Percentiles rank a stretch among this genome's conserved stretches.
Evolutionary conservation across 1,140 invertebrate species (phyloP).

Genomic region (Steinernema khuongi): DNA sequence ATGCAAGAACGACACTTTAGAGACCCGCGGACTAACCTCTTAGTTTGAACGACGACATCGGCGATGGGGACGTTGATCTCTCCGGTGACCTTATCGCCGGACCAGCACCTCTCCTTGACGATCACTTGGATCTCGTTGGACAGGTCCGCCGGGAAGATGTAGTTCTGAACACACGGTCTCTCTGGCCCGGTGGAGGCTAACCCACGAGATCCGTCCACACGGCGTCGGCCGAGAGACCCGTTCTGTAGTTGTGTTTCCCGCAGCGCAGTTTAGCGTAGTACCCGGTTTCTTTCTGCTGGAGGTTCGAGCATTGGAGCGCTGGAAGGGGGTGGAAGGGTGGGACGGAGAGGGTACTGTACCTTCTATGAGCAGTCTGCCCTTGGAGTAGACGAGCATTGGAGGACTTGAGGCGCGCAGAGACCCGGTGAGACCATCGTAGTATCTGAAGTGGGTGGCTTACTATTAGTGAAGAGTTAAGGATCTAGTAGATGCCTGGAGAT

Average conservation of each 20-base stretch:
- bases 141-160: background rate
- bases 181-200: no score
- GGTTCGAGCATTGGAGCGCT: slow-evolving; percentile 1
- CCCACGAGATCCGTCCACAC: background rate
- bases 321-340: background rate
- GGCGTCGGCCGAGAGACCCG: background rate
- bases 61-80: slow-evolving; percentile 5
- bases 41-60: background rate
- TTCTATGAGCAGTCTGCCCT: background rate
- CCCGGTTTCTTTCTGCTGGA: background rate
- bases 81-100: background rate
- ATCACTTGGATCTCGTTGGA: background rate
- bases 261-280: slow-evolving; percentile 5
- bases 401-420: slow-evolving; percentile 4
- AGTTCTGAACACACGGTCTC: background rate
- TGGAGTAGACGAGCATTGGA: slow-evolving; percentile 1
- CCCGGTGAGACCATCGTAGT: slow-evolving; percentile 7
- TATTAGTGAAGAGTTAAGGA: no score
- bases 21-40: background rate
- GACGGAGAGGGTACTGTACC: background rate
- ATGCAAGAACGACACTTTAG: background rate
- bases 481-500: no score
- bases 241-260: slow-evolving; percentile 13
- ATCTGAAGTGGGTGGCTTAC: background rate
- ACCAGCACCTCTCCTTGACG: slow-evolving; percentile 6